Evolutionary conservation across 2,113 vertebrate species (phyloP), one percentile per base, ranked within the genome.

Genomic region (Patagioenas fasciata): DNA sequence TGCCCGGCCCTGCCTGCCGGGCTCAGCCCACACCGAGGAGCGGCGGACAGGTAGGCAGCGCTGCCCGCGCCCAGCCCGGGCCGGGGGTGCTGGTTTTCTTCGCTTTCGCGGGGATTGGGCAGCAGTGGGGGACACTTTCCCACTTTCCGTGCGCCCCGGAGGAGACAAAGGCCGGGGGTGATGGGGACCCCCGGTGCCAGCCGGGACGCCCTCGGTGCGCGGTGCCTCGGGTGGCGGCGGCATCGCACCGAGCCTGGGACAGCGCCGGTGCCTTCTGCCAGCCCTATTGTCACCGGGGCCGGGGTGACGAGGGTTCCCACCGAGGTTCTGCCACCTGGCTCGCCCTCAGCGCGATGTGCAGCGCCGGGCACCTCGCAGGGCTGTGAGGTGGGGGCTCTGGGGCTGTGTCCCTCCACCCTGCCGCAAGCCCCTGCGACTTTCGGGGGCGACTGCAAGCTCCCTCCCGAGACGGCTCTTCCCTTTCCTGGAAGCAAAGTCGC

Each of bases 41-140:
- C 90, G 4, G 50, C 60, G 72, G 2, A 94, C 95, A 95, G 94
- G 95, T 95, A 95, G 64, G 95, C 81, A 81, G 44, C 67, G 80
- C 78, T 40, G 42, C 72, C 9, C 66, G 44, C 64, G 13, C 34
- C 86, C 64, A 4, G 69, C 12, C 12, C 32, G 32, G 34, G 18
- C 62, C 15, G 38, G 66, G 40, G 74, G 10, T 16, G 31, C 69
- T 9, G 88, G 26, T 91, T 20, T 13, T 64, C 25, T 73, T 36
- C 4, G 82, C 70, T 48, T 25, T 38, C 6, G 2, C 29, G 2
- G 60, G 40, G 50, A 4, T 2, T 4, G 70, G 44, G 64, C 16
- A 31, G 64, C 38, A 29, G 25, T 0, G 34, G 50, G 44, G 38
- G 40, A 19, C 65, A 61, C 82, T 62, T 78, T 78, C 34, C 32